Evolutionary conservation across 2,888 invertebrate genomes (phyloP), one percentile per base, ranked within the genome.

Genomic region (Lycia hirtaria): DNA sequence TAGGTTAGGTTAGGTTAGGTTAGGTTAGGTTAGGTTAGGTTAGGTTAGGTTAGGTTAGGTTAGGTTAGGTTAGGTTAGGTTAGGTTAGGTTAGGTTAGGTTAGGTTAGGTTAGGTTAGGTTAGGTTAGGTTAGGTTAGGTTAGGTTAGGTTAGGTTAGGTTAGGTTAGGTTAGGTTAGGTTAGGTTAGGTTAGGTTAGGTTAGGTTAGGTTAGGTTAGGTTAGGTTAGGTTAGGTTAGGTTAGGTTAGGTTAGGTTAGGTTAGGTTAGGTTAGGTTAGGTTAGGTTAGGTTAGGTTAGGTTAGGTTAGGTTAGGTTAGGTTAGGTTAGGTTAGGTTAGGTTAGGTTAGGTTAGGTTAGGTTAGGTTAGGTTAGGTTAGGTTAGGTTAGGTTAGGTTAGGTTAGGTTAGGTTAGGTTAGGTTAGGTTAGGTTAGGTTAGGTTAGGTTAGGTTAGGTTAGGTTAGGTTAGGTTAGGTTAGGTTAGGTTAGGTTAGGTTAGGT

Each of bases 161-260:
- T 48, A 48, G 48, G 40, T 52, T 17, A 14, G 22, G 22, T 30
- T 56, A 56, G 52, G 53, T 47, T 47, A 47, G 61, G 51, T 61
- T 59, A 59, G 54, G 58, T 61, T 64, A 56, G 56, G 58, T 60
- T 60, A 51, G 54, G 58, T 56, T 58, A 64, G 60, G 58, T 58
- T 58, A 62, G 56, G 55, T 60, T 58, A 58, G 59, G 58, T 58
- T 62, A 59, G 59, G 61, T 61, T 55, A 64, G 61, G 61, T 61
- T 56, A 59, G 61, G 59, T 59, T 62, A 61, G 60, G 61, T 64
- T 61, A 61, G 64, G 64, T 64, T 60, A 58, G 60, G 64, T 60
- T 64, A 60, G 60, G 60, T 55, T 60, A 60, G 59, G 50, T 50
- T 57, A 57, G 61, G 57, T 57, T 61, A 57, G 56, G 56, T 61